Evolutionary conservation across 1,140 invertebrate species (phyloP).

Genomic region (Ephestia elutella): DNA sequence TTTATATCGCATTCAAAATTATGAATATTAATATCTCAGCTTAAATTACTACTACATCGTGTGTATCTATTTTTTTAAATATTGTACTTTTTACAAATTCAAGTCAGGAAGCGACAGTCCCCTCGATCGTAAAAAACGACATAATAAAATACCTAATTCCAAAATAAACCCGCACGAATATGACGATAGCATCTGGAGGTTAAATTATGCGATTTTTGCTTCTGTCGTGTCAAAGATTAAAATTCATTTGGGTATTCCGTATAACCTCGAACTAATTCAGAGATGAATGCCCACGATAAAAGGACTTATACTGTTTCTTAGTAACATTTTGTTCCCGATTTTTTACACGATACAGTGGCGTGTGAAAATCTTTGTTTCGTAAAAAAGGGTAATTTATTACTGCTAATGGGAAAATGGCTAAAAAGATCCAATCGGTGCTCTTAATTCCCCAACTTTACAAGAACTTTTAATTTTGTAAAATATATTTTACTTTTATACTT

Average conservation of each 20-base stretch:
- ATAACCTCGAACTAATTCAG: background rate
- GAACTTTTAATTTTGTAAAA: background rate
- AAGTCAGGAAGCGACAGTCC: background rate
- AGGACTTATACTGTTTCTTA: background rate
- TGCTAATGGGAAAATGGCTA: no score
- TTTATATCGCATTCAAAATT: no score
- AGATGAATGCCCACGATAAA: background rate
- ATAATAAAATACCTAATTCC: background rate
- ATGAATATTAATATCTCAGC: no score
- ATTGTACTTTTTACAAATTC: background rate
- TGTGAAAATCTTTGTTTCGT: constrained; percentile 1
- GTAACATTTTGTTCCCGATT: background rate
- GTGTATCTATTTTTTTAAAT: no score
- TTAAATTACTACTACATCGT: no score
- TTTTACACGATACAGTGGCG: constrained; percentile 1
- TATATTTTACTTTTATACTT: constrained; percentile 3
- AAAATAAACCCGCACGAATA: background rate
- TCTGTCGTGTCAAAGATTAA: background rate
- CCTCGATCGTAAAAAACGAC: constrained; percentile 1
- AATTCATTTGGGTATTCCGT: background rate
- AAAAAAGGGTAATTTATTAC: no score
- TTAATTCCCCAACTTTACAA: background rate
- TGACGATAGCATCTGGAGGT: background rate
- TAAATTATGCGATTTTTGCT: constrained; percentile 1
- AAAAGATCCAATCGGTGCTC: background rate